Conservation (phyloP, 1,140 invertebrate genomes). For the Drosophila burlai region DNA sequence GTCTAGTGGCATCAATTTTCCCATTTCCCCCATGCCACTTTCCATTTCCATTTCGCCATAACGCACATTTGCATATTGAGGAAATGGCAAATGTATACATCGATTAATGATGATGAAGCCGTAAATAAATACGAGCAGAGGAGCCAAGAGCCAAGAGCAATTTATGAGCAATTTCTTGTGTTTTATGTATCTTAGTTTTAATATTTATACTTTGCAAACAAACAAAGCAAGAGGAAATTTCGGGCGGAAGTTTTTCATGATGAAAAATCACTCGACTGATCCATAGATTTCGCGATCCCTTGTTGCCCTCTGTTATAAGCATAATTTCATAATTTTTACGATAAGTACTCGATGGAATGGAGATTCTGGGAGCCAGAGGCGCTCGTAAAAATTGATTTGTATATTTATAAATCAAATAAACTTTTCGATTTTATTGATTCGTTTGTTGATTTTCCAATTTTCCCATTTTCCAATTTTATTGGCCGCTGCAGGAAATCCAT, state of each 20-base stretch:
- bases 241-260: conserved; percentile 71
- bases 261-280: conserved; percentile 50
- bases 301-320: conserved; percentile 23
- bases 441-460: conserved; percentile 69
- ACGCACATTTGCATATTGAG: conserved; percentile 26
- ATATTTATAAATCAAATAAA: conserved; percentile 79
- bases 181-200: conserved; percentile 64
- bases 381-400: conserved; percentile 75
- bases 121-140: conserved; percentile 25
- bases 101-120: conserved; percentile 40
- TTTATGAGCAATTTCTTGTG: conserved; percentile 47
- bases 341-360: conserved; percentile 53
- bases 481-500: conserved; percentile 26
- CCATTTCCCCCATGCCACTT: conserved; percentile 22
- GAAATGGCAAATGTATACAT: conserved; percentile 17
- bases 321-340: conserved; percentile 77
- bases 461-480: conserved; percentile 27
- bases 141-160: conserved; percentile 8
- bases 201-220: conserved; percentile 37
- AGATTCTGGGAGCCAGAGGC: conserved; percentile 28
- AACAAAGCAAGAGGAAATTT: conserved; percentile 19
- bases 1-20: conserved; percentile 24
- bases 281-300: not conserved
- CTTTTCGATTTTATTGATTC: conserved; percentile 78
- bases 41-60: conserved; percentile 18